Evolutionary conservation across 2,888 invertebrate species (phyloP), one percentile per base, ranked within the genome.

Genomic region (Cerceris rybyensis): DNA sequence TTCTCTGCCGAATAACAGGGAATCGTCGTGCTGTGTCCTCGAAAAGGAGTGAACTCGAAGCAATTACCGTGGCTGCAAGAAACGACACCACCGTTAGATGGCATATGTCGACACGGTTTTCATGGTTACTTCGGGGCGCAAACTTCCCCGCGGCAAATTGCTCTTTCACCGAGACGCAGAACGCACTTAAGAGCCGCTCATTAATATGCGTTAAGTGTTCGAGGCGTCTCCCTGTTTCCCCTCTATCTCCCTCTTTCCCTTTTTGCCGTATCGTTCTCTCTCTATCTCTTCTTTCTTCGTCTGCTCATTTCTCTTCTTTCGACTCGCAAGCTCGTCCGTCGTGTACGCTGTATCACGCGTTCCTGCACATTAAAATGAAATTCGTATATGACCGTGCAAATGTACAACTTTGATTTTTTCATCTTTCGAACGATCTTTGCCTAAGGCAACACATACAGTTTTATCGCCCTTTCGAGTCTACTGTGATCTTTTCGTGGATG

Each of bases 131-230:
- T 75, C 74, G 54, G 81, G 74, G 81, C 70, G 81, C 70, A 70
- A 82, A 80, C 82, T 84, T 76, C 81, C 75, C 68, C 73, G 69
- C 78, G 81, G 74, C 81, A 75, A 86, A 84, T 86, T 75, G 72
- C 70, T 83, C 84, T 83, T 76, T 78, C 78, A 43, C 60, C 76
- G 50, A 61, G 79, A 68, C 78, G 75, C 78, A 71, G 77, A 84
- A 79, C 82, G 80, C 81, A 81, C 86, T 87, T 87, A 83, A 84
- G 82, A 83, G 84, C 75, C 81, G 80, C 87, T 87, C 81, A 83
- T 88, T 88, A 88, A 88, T 85, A 88, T 88, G 88, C 88, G 85
- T 83, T 83, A 86, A 86, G 86, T 88, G 88, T 84, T 71, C 81
- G 81, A 80, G 83, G 84, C 78, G 85, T 87, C 87, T 86, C 78